Percentiles rank a stretch among this genome's conserved stretches.
Evolutionary conservation across 2,797 vertebrate genomes (phyloP).

Genomic region (Anguilla marmorata): DNA sequence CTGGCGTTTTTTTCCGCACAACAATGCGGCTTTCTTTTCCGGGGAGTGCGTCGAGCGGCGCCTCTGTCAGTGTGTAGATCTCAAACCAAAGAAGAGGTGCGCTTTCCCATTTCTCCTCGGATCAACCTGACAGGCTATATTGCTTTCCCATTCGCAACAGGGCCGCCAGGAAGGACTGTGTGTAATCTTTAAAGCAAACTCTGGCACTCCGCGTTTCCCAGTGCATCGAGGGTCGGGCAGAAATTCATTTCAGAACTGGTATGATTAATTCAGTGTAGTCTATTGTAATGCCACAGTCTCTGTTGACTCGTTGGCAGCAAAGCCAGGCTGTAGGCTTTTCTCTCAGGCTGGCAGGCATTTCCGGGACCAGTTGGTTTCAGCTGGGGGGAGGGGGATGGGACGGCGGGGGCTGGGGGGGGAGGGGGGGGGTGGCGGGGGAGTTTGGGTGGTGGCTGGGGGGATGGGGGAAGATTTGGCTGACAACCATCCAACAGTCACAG

Average conservation of each 20-base stretch:
- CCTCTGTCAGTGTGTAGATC: constrained; percentile 39
- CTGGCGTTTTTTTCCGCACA: constrained; percentile 28
- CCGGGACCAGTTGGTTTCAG: constrained; percentile 62
- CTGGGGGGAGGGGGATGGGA: constrained; percentile 33
- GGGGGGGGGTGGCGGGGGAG: not conserved
- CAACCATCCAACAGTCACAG: constrained; percentile 65
- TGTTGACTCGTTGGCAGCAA: constrained; percentile 52
- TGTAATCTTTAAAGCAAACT: constrained; percentile 60
- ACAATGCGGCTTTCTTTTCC: constrained; percentile 53
- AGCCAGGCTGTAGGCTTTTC: constrained; percentile 55
- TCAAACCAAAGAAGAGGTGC: constrained; percentile 33
- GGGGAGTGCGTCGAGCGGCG: constrained; percentile 48
- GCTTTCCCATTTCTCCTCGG: constrained; percentile 48
- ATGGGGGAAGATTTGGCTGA: constrained; percentile 45
- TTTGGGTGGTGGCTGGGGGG: constrained; percentile 36
- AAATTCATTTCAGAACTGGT: constrained; percentile 41
- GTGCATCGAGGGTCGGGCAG: constrained; percentile 34
- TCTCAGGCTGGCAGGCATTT: constrained; percentile 60
- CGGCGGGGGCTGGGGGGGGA: not conserved
- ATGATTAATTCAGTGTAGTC: constrained; percentile 38
- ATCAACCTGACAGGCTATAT: constrained; percentile 59
- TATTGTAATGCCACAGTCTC: constrained; percentile 50
- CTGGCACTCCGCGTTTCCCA: constrained; percentile 55
- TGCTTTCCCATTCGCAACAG: constrained; percentile 56
- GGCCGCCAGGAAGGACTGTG: constrained; percentile 32